These are phyloP conservation scores for Vulpes lagopus DNA, from an alignment of 2,113 vertebrate genomes.

Conservation along the genomic window DNA sequence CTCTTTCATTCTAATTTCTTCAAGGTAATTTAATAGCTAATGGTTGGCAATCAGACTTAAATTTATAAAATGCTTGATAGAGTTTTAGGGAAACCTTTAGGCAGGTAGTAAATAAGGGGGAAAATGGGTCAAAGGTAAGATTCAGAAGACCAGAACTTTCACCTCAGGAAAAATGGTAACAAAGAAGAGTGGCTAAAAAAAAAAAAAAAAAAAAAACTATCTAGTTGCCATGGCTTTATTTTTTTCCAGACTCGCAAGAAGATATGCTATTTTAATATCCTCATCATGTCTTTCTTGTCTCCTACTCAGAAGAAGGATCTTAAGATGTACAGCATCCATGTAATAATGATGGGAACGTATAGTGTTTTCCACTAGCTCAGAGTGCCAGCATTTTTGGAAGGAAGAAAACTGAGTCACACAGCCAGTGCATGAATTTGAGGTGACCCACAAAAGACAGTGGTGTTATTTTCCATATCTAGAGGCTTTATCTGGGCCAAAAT, in stretches of 20 bases:
- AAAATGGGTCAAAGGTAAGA: not conserved
- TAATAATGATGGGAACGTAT: accelerated
- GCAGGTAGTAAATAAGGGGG: not conserved
- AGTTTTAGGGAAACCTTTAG: not conserved
- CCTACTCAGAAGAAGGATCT: not conserved
- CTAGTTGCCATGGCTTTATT: not conserved
- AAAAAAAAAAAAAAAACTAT: not conserved
- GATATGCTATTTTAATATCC: not conserved
- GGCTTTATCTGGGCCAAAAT: conserved; percentile 20
- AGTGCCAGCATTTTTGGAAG: not conserved
- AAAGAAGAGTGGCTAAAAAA: not conserved
- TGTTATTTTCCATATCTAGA: not conserved
- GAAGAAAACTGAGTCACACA: not conserved
- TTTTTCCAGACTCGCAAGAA: not conserved
- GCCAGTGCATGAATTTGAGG: not conserved
- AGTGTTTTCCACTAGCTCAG: not conserved
- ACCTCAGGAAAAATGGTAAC: not conserved
- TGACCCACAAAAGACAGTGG: not conserved
- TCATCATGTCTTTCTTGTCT: not conserved
- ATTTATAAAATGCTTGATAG: not conserved
- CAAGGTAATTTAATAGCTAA: not conserved
- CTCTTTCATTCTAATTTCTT: not conserved
- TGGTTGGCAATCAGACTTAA: not conserved
- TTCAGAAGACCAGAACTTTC: conserved; percentile 29
- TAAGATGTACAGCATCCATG: not conserved